These are phyloP conservation scores for Oscheius sp. DNA, from an alignment of 2,888 invertebrate genomes.

Conservation along the genomic window DNA sequence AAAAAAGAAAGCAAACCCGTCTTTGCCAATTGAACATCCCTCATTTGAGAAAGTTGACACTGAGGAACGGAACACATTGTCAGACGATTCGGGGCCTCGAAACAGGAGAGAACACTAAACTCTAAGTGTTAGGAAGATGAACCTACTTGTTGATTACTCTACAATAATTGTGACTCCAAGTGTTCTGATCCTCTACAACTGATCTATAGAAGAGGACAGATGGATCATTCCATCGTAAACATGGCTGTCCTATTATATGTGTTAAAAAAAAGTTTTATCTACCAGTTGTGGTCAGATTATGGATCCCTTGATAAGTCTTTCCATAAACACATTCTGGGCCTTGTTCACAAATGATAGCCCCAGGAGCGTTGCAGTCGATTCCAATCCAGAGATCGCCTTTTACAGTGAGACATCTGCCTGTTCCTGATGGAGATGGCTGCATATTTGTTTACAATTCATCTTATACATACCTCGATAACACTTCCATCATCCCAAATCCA, in stretches of 20 bases:
- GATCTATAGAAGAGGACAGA: slow-evolving; percentile 38
- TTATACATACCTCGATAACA: slow-evolving; percentile 31
- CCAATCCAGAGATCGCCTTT: slow-evolving; percentile 32
- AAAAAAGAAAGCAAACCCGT: background rate
- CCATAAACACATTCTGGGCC: slow-evolving; percentile 43
- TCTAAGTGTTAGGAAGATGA: background rate
- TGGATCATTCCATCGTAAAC: slow-evolving; percentile 60
- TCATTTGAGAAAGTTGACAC: slow-evolving; percentile 17
- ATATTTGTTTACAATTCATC: background rate
- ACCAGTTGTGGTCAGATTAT: slow-evolving; percentile 6
- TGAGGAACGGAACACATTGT: background rate
- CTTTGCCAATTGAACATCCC: slow-evolving; percentile 15
- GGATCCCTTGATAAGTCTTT: slow-evolving; percentile 21
- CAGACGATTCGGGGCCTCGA: slow-evolving; percentile 10
- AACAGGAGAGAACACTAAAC: slow-evolving; percentile 2
- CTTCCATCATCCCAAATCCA: slow-evolving; percentile 60
- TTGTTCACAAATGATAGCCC: slow-evolving; percentile 49
- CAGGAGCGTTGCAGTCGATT: slow-evolving; percentile 50
- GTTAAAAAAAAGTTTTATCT: background rate
- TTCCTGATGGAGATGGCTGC: slow-evolving; percentile 32
- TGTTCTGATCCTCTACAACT: slow-evolving; percentile 9
- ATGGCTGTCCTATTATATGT: slow-evolving; percentile 34
- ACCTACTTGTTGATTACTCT: slow-evolving; percentile 8
- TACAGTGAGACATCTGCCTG: slow-evolving; percentile 47
- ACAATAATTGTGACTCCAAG: slow-evolving; percentile 47